Conservation (phyloP, 1,140 invertebrate genomes). For the Holotrichia oblita region DNA sequence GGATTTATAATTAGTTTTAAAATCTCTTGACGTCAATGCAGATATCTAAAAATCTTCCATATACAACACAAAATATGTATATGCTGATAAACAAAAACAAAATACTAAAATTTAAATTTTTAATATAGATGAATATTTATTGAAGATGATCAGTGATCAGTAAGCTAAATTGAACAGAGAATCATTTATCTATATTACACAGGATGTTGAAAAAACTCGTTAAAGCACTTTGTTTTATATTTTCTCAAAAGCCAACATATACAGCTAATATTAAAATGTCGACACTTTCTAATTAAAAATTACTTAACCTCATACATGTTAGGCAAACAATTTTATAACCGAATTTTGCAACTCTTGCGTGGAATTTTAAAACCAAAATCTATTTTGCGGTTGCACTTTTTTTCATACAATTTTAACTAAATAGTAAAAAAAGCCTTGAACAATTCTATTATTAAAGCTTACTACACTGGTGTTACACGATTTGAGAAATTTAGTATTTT, state of each 20-base stretch:
- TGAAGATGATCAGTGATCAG: not conserved
- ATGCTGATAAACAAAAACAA: not conserved
- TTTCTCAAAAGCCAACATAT: too few relatives aligned
- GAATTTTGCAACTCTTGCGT: too few relatives aligned
- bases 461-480: not conserved
- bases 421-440: not conserved
- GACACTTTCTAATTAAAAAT: too few relatives aligned
- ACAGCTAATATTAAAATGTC: too few relatives aligned
- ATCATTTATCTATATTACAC: not conserved
- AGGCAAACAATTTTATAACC: too few relatives aligned
- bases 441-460: not conserved
- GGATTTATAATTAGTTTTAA: conserved; percentile 14
- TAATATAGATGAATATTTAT: conserved; percentile 1
- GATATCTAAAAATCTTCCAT: not conserved
- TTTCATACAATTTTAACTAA: too few relatives aligned
- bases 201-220: not conserved
- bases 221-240: too few relatives aligned
- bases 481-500: not conserved
- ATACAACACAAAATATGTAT: not conserved
- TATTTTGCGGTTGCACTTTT: too few relatives aligned
- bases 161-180: not conserved
- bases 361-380: too few relatives aligned
- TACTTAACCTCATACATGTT: too few relatives aligned
- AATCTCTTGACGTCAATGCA: conserved; percentile 21
- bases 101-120: conserved; percentile 23